These are phyloP conservation scores for Formica exsecta DNA, from an alignment of 1,140 invertebrate species.

Conservation along the genomic window DNA sequence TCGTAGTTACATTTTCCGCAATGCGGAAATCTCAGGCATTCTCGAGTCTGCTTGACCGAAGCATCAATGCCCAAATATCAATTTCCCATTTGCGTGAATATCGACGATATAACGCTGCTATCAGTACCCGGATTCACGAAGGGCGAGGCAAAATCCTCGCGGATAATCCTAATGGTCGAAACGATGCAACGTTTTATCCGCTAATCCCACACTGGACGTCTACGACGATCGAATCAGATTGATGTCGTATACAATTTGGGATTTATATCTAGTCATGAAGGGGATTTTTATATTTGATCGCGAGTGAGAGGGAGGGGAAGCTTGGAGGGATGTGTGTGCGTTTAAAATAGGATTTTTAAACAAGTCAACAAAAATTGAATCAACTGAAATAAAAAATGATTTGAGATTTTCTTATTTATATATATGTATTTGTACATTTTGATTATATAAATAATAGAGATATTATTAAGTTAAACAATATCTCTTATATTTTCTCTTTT, in stretches of 20 bases:
- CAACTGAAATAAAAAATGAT: too few species aligned
- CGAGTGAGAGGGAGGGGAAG: too few species aligned
- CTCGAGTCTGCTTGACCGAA: neutral
- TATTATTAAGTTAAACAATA: too few species aligned
- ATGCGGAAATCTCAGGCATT: slow-evolving; percentile 38
- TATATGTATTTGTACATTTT: too few species aligned
- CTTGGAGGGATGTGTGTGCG: too few species aligned
- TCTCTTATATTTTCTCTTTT: too few species aligned
- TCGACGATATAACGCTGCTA: slow-evolving; percentile 8
- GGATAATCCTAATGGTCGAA: slow-evolving; percentile 67
- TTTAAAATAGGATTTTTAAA: too few species aligned
- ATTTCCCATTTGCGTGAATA: slow-evolving; percentile 24
- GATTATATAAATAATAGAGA: too few species aligned
- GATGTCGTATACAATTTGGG: slow-evolving; percentile 54
- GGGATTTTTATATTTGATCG: too few species aligned
- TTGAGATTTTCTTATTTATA: too few species aligned
- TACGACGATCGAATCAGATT: slow-evolving; percentile 67
- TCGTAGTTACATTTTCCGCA: slow-evolving; percentile 21
- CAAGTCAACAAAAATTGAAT: too few species aligned
- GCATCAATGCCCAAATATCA: slow-evolving; percentile 4
- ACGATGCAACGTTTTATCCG: slow-evolving; percentile 54
- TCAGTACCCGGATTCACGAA: neutral
- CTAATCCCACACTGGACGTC: slow-evolving; percentile 53
- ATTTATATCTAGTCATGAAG: slow-evolving; percentile 59
- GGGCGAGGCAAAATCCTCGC: slow-evolving; percentile 39